A percentile compares a stretch with the other conserved stretches of the same genome.
These are phyloP conservation scores for Halichondria panicea DNA, from an alignment of 37 sponge, comb jelly and placozoan genomes.

Conservation along the genomic window DNA sequence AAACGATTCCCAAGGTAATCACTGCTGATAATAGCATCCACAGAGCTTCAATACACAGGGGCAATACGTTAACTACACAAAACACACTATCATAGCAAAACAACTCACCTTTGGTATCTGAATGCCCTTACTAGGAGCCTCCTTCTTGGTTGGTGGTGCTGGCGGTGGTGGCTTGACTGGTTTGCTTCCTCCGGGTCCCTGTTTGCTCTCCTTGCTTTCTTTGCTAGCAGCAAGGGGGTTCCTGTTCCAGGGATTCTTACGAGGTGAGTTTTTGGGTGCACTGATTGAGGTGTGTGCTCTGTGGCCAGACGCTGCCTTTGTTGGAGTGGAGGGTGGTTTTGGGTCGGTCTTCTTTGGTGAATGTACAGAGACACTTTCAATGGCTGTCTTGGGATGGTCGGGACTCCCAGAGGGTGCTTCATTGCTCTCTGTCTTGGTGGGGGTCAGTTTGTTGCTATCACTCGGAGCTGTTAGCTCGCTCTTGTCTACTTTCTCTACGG, in stretches of 20 bases:
- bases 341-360: slow-evolving; percentile 35
- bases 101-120: slow-evolving; percentile 47
- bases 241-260: slow-evolving; percentile 51
- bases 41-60: too few relatives aligned
- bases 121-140: slow-evolving; percentile 29
- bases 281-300: neutral
- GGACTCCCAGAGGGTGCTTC: neutral
- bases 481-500: too few relatives aligned
- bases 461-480: neutral
- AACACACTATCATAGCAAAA: neutral
- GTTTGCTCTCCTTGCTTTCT: neutral
- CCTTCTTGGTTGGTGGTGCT: neutral
- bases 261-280: slow-evolving; percentile 1
- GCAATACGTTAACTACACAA: too few relatives aligned
- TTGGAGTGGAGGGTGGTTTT: neutral
- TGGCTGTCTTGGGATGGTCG: slow-evolving; percentile 2
- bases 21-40: too few relatives aligned
- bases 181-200: neutral
- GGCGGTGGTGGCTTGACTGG: neutral
- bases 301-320: neutral
- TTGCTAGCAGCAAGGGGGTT: slow-evolving; percentile 10
- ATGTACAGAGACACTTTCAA: neutral
- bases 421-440: too few relatives aligned
- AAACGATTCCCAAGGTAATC: too few relatives aligned
- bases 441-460: too few relatives aligned